Conservation (phyloP, 2,113 vertebrate genomes). For the Vimba vimba region DNA sequence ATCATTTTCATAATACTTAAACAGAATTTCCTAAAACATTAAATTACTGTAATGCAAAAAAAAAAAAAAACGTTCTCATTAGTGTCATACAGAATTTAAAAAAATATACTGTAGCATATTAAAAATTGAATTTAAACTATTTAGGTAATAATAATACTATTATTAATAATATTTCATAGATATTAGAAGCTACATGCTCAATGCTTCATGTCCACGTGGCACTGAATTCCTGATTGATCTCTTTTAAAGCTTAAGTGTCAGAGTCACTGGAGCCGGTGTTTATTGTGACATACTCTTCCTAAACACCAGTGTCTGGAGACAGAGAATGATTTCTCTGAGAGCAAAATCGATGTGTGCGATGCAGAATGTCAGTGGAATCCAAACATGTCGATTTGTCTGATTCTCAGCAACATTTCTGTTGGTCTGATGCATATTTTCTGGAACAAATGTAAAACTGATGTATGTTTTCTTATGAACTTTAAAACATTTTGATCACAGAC, state of each 20-base stretch:
- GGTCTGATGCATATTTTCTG: not conserved
- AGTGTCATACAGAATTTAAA: not conserved
- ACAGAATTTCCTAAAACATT: too few species aligned
- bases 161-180: too few species aligned
- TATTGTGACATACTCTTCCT: not conserved
- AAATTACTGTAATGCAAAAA: not conserved
- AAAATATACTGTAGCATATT: too few species aligned
- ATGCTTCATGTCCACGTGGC: not conserved
- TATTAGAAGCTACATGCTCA: not conserved
- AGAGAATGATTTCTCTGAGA: constrained; percentile 1
- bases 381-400: constrained; percentile 1
- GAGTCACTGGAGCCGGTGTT: not conserved
- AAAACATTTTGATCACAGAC: not conserved
- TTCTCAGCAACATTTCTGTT: not conserved
- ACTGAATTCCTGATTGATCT: not conserved
- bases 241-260: not conserved
- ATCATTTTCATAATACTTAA: not conserved
- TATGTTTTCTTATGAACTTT: not conserved
- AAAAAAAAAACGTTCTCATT: not conserved
- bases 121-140: too few species aligned
- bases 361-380: constrained; percentile 7
- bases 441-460: not conserved
- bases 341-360: constrained; percentile 5
- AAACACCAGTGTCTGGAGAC: not conserved
- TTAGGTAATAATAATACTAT: too few species aligned